These are phyloP conservation scores for Danio tinwini DNA, from an alignment of 2,797 vertebrate species.

Conservation along the genomic window DNA sequence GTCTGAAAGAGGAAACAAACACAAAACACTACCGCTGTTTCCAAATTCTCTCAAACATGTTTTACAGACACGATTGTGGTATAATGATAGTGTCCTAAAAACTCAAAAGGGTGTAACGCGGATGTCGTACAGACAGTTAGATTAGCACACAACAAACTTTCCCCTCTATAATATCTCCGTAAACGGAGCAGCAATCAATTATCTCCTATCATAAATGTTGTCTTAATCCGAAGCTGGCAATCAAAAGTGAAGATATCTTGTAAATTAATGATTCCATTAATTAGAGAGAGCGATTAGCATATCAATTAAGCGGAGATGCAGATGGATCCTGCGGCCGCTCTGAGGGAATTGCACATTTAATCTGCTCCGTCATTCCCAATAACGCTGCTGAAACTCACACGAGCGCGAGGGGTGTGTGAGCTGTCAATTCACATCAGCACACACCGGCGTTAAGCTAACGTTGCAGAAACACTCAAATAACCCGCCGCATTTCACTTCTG, in stretches of 20 bases:
- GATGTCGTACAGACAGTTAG: not conserved
- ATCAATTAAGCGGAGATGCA: constrained; percentile 85
- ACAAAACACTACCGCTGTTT: constrained; percentile 32
- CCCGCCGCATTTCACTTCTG: constrained; percentile 55
- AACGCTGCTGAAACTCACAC: constrained; percentile 77
- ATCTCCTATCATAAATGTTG: constrained; percentile 67
- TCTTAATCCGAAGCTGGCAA: constrained; percentile 75
- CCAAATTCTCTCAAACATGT: not conserved
- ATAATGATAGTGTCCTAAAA: constrained; percentile 1
- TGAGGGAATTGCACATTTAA: constrained; percentile 85
- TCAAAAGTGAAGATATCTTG: constrained; percentile 72
- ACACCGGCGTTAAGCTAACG: constrained; percentile 65
- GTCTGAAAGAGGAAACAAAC: constrained; percentile 37
- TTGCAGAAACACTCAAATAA: constrained; percentile 56
- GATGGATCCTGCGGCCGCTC: constrained; percentile 67
- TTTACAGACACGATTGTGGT: not conserved
- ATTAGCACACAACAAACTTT: constrained; percentile 10
- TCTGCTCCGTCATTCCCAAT: constrained; percentile 88
- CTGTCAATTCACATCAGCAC: constrained; percentile 81
- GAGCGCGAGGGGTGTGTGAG: constrained; percentile 78
- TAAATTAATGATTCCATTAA: constrained; percentile 81
- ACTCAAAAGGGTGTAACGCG: not conserved
- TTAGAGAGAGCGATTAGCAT: constrained; percentile 72
- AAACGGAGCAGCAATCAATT: constrained; percentile 8
- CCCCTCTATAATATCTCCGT: not conserved